Base-by-base conservation (phyloP, 2,113 vertebrate genomes). In the Ophiodon elongatus region DNA sequence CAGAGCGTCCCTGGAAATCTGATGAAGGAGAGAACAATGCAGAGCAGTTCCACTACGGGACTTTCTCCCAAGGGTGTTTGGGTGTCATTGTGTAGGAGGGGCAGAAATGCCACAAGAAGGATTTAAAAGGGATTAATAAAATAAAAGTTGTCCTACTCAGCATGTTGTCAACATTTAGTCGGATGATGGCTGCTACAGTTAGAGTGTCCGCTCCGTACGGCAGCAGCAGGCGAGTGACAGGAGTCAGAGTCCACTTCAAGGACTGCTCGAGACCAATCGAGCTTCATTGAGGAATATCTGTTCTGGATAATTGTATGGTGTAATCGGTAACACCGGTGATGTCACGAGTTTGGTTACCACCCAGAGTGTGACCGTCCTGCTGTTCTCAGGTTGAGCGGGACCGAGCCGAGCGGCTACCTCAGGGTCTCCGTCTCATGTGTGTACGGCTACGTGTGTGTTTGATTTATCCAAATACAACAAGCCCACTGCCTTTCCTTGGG, bases 111-210 rank as follows among this genome's bases (percentile, higher is more conserved):
- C 15, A 74, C 47, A 35, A 6, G 11, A 1, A 4, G 23, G 13
- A 57, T 10, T 77, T 43, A 76, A 17, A n/a, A 45, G 6, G 52
- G 73, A 89, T 80, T 70, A 76, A 59, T 35, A 37, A 29, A 52
- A 23, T 4, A n/a, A 47, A 47, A 47, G 45, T 47, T 47, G 45
- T 17, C 45, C 45, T 4, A 19, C 17, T 19, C 19, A 19, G 45
- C 45, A 47, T 19, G 45, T 47, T 47, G 17, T 47, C 17, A 47
- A 13, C 5, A 47, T 3, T 15, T 45, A 17, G 15, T 45, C 15
- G 43, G 43, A 45, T 11, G 43, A 17, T 45, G 43, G 43, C 14
- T 45, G 43, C 43, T 45, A 45, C 14, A 9, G 41, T 43, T 13
- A 45, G 1, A 45, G 45, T 41, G 39, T 41, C 39, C 10, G 39